These are phyloP conservation scores for Mustela lutreola DNA, from an alignment of 2,113 vertebrate species.

Conservation along the genomic window DNA sequence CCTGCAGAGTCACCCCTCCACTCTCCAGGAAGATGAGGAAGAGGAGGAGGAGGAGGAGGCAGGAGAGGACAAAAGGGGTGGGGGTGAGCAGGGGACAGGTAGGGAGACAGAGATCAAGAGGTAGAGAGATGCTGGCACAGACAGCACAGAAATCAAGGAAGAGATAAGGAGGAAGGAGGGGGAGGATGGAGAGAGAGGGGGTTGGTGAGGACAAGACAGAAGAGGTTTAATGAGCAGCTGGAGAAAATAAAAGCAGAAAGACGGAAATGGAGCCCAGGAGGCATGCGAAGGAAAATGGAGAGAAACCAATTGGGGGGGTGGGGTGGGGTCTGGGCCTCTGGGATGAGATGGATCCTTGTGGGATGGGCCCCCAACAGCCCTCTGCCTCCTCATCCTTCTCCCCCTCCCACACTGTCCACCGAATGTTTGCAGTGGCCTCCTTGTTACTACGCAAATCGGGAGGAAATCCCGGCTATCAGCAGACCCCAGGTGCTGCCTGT, in stretches of 20 bases:
- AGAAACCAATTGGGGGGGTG: neutral
- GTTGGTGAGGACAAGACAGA: neutral
- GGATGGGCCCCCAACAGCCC: neutral
- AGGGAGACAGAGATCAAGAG: neutral
- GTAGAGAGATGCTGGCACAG: neutral
- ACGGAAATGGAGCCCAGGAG: neutral
- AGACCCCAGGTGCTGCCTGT: neutral
- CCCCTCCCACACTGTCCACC: neutral
- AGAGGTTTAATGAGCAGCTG: neutral
- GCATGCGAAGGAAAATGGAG: neutral
- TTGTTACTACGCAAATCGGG: neutral
- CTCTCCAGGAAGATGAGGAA: slow-evolving; percentile 41
- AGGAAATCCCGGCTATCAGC: neutral
- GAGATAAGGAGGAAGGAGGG: fast-evolving
- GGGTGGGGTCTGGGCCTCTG: fast-evolving
- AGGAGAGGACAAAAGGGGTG: neutral
- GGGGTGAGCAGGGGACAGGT: neutral
- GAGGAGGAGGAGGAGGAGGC: neutral
- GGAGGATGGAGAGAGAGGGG: neutral
- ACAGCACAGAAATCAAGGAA: neutral
- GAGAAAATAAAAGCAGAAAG: neutral
- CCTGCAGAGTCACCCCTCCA: slow-evolving; percentile 59
- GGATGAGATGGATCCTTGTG: neutral
- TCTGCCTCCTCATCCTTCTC: too few relatives aligned
- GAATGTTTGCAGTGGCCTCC: neutral